Base-by-base conservation (phyloP, 2,113 vertebrate species). In the Alexandromys fortis region DNA sequence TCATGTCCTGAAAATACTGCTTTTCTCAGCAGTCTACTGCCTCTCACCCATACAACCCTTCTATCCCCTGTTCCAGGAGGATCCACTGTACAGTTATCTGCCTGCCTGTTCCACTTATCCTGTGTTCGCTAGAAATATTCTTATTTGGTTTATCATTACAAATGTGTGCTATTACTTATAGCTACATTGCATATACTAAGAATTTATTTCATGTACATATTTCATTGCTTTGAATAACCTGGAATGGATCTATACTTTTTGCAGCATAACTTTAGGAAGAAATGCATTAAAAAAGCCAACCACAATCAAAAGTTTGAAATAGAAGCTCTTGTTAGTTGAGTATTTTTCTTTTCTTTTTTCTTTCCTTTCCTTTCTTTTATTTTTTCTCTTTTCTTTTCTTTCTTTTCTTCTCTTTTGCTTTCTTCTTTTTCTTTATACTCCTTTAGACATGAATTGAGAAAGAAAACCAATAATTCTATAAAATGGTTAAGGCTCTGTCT, bases 401-500 rank as follows among this genome's bases (percentile, higher is more conserved):
- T 17, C 19, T 82, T 35, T 73, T 21, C 38, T 75, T 22, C 4
- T 75, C 38, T 2, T 45, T 12, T 42, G 42, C 42, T 9, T 47
- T 3, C 70, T 35, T 79, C 77, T 22, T 55, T 35, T 33, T 82
- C 52, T 75, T 16, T 9, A 14, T 91, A 83, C 83, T 93, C 22
- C 6, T 83, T 93, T 52, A 75, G 49, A 72, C 63, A 79, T 70
- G 28, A 79, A 63, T 17, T 38, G 38, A 96, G 38, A n/a, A 96
- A 94, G 42, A 45, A 95, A 90, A 33, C 61, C 49, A 68, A 21
- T 91, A 85, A 45, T 77, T 91, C 89, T 16, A 68, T 30, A 63
- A 75, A 77, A 61, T 77, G 21, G 19, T 91, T 97, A 94, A 86
- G 68, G 73, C 68, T 93, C 45, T 70, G 30, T 35, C 42, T 49